Evolutionary conservation across 2,797 vertebrate genomes (phyloP).

Genomic region (Pseudopleuronectes americanus): DNA sequence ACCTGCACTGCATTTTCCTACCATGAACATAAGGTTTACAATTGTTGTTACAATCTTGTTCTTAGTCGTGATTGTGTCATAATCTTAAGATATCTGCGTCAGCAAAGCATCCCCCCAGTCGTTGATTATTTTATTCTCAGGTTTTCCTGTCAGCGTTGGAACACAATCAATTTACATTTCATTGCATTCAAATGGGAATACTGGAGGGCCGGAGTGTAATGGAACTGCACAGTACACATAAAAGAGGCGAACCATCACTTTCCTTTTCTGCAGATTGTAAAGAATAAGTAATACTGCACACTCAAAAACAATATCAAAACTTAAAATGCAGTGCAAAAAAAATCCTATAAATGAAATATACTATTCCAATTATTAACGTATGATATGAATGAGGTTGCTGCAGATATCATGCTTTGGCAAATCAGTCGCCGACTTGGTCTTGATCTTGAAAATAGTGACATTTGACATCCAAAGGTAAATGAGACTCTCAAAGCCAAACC

Average conservation of each 20-base stretch:
- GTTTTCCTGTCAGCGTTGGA: not conserved
- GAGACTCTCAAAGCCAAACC: slow-evolving; percentile 45
- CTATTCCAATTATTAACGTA: not conserved
- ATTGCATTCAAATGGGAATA: slow-evolving; percentile 1
- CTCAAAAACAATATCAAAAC: not conserved
- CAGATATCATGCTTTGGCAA: slow-evolving; percentile 25
- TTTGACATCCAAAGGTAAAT: slow-evolving; percentile 52
- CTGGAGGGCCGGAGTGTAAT: slow-evolving; percentile 11
- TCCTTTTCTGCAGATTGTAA: not conserved
- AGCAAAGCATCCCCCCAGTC: not conserved
- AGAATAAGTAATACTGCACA: not conserved
- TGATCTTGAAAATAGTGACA: slow-evolving; percentile 45
- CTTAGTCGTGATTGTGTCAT: not conserved
- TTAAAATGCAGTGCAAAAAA: not conserved
- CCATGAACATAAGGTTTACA: not conserved
- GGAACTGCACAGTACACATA: not conserved
- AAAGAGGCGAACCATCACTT: not conserved
- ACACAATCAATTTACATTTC: slow-evolving; percentile 5
- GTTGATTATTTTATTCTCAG: slow-evolving; percentile 12
- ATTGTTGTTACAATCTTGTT: not conserved
- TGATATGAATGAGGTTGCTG: slow-evolving; percentile 11
- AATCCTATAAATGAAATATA: not conserved
- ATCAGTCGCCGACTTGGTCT: not conserved
- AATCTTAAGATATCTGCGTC: not conserved
- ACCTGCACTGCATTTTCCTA: not conserved